Conservation (phyloP, 2,888 invertebrate genomes). For the Parnassius orleans region DNA sequence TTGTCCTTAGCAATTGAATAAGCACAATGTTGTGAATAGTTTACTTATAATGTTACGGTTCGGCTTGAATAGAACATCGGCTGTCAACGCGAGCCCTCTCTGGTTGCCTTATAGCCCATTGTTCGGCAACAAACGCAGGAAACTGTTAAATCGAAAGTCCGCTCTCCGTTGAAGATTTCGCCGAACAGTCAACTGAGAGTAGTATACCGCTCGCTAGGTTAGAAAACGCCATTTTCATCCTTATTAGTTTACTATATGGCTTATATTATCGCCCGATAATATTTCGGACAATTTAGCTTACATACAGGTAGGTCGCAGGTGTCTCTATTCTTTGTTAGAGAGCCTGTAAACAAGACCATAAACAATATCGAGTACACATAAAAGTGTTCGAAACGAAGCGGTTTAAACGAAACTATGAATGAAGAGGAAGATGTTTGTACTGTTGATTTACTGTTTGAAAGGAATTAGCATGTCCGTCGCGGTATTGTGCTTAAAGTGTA, state of each 20-base stretch:
- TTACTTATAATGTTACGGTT: constrained; percentile 45
- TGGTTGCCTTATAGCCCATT: constrained; percentile 69
- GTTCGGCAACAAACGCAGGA: constrained; percentile 77
- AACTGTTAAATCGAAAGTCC: constrained; percentile 76
- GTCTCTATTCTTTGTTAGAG: constrained; percentile 50
- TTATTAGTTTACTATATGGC: constrained; percentile 5
- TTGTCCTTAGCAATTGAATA: constrained; percentile 46
- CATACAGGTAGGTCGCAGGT: constrained; percentile 76
- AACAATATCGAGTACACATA: constrained; percentile 55
- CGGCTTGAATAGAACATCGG: constrained; percentile 64
- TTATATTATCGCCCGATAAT: neutral
- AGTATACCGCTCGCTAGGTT: neutral
- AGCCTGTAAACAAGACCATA: constrained; percentile 56
- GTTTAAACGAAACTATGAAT: constrained; percentile 54
- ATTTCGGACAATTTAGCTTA: constrained; percentile 20
- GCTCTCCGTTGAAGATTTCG: constrained; percentile 62
- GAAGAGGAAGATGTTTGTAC: constrained; percentile 72
- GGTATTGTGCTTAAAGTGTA: constrained; percentile 37
- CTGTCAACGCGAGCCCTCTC: constrained; percentile 54
- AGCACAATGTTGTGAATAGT: constrained; percentile 53
- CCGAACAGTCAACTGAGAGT: constrained; percentile 39
- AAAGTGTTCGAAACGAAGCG: constrained; percentile 45
- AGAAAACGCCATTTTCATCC: constrained; percentile 4
- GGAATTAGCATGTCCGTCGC: constrained; percentile 49
- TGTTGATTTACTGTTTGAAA: constrained; percentile 52